phyloP scores from a whole-genome alignment of 2,113 vertebrate species.

The Sardina pilchardus region DNA sequence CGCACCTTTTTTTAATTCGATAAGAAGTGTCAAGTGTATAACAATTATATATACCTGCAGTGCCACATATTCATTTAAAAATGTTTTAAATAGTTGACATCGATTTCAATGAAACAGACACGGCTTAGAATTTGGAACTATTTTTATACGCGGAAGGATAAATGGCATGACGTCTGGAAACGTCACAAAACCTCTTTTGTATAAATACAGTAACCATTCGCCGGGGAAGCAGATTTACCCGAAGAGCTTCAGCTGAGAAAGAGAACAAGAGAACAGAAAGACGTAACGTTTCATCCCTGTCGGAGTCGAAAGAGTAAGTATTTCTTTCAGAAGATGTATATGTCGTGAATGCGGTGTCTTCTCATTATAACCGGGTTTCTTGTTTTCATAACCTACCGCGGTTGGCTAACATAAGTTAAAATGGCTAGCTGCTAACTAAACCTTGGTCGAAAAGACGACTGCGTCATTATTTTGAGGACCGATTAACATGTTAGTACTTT shows the following conservation, averaged over 20 bases:
- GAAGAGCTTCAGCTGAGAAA: fast-evolving
- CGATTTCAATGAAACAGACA: neutral
- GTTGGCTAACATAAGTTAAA: no score
- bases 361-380: no score
- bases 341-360: no score
- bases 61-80: neutral
- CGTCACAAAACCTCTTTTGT: conserved; percentile 29
- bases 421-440: no score
- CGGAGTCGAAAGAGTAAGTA: neutral
- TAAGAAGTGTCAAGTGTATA: neutral
- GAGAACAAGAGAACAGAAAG: neutral
- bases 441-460: no score
- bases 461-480: no score
- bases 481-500: no score
- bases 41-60: neutral
- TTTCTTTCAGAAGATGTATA: no score
- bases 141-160: conserved; percentile 45
- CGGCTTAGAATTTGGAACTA: conserved; percentile 23
- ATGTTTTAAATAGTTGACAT: neutral
- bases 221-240: no score
- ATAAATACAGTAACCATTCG: conserved; percentile 37
- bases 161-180: conserved; percentile 10
- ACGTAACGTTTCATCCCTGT: neutral
- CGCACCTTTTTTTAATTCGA: neutral
- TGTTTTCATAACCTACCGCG: no score